phyloP scores from a whole-genome alignment of 2,113 vertebrate species.

The Numenius arquata region DNA sequence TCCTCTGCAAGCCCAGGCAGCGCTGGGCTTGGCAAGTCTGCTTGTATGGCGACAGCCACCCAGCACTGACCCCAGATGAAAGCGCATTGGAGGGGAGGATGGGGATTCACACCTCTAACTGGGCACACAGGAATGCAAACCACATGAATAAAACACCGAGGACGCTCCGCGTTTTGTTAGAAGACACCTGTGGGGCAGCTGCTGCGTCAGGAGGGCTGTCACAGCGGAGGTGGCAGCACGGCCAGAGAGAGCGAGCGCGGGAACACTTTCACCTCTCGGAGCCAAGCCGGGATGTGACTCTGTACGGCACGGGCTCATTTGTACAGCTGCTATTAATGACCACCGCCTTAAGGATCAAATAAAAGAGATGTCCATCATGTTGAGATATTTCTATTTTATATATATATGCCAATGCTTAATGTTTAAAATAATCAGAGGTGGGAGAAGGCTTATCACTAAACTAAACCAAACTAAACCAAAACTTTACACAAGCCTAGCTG shows the following conservation, averaged over 20 bases:
- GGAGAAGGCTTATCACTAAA: neutral
- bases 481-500: neutral
- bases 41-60: neutral
- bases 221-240: neutral
- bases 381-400: neutral
- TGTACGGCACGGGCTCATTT: neutral
- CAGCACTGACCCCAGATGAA: neutral
- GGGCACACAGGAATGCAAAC: neutral
- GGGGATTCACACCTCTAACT: neutral
- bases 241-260: rapidly evolving
- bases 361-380: neutral
- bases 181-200: neutral
- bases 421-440: neutral
- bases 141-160: neutral
- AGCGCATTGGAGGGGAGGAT: neutral
- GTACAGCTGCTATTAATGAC: neutral
- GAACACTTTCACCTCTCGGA: rapidly evolving
- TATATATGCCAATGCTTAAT: neutral
- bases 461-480: neutral
- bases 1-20: neutral
- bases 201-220: neutral
- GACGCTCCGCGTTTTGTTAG: neutral
- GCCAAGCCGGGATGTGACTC: neutral
- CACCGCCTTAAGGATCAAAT: neutral
- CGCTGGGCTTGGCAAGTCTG: neutral